phyloP scores from a whole-genome alignment of 2,888 invertebrate genomes.

The Meganola albula region DNA sequence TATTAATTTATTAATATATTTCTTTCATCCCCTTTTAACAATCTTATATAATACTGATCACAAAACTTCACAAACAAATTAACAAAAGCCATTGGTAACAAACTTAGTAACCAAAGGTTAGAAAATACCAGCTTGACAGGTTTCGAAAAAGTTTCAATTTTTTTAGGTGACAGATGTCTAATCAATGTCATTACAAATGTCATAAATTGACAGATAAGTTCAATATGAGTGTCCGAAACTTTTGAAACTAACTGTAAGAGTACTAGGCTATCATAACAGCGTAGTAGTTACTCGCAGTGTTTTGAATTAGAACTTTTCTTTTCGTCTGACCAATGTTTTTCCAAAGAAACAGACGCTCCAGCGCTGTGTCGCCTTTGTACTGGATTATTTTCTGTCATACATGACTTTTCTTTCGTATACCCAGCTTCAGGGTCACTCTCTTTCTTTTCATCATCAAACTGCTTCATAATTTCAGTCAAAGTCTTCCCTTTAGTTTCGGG shows the following conservation, averaged over 20 bases:
- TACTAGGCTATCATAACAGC: constrained; percentile 32
- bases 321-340: constrained; percentile 56
- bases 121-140: too few species aligned
- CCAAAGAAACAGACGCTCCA: constrained; percentile 56
- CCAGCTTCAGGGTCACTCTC: constrained; percentile 55
- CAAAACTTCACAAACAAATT: constrained; percentile 37
- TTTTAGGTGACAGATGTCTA: too few species aligned
- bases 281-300: constrained; percentile 28
- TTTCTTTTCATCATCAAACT: constrained; percentile 71
- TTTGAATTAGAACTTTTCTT: constrained; percentile 32
- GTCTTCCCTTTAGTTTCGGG: constrained; percentile 85
- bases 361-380: constrained; percentile 66
- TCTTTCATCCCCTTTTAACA: constrained; percentile 18
- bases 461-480: constrained; percentile 81
- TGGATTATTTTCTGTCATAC: constrained; percentile 41
- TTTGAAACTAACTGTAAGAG: constrained; percentile 19
- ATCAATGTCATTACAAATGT: too few species aligned
- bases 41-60: constrained; percentile 72
- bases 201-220: too few species aligned
- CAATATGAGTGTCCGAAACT: too few species aligned
- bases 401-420: constrained; percentile 39
- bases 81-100: constrained; percentile 36
- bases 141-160: too few species aligned
- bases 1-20: too few species aligned
- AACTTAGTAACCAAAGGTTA: too few species aligned